Base-by-base conservation (phyloP, 2,113 vertebrate genomes). In the Rostratula benghalensis region DNA sequence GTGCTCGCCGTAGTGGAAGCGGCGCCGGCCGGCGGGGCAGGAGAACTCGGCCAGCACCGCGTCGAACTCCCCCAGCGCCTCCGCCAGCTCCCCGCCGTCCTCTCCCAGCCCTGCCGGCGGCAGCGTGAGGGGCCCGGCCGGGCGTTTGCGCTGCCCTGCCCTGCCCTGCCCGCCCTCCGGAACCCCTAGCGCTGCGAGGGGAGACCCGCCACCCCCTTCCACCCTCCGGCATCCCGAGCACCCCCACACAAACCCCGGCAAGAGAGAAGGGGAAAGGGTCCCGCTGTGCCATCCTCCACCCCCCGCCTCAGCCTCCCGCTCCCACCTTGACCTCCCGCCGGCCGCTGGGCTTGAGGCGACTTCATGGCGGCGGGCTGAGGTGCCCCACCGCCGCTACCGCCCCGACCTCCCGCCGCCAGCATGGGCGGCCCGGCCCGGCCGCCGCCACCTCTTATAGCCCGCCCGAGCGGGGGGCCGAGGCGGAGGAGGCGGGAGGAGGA, bases 41-140 rank as follows among this genome's bases (percentile, higher is more conserved):
- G 98, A 97, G 97, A 99, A 99, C 91, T 99, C 99, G 2, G 98
- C 99, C 73, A 99, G 98, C 94, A 99, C 99, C 6, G 99, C 99
- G 54, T 99, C 99, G 48, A 99, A 99, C 97, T 99, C 99, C 4
- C 99, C 98, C 87, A 99, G 97, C 50, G 98, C 99, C 59, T 99
- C 99, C 11, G 89, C 98, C 96, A 99, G 96, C 39, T 97, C 99
- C 19, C 77, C 97, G 13, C 79, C 89, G 19, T 87, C 96, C 33
- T 84, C 88, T 28, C 68, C 48, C 35, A 69, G 73, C 9, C 60
- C 97, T 61, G 91, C 83, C 0, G 90, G 50, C 59, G n/a, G 27
- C 39, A 18, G 21, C 8, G 35, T 92, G 39, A 90, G 82, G 6
- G 25, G 25, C 16, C 11, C 21, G 23, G 24, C 43, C n/a, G 18